Conservation (phyloP, 1,140 invertebrate species). For the Drosophila carrolli region DNA sequence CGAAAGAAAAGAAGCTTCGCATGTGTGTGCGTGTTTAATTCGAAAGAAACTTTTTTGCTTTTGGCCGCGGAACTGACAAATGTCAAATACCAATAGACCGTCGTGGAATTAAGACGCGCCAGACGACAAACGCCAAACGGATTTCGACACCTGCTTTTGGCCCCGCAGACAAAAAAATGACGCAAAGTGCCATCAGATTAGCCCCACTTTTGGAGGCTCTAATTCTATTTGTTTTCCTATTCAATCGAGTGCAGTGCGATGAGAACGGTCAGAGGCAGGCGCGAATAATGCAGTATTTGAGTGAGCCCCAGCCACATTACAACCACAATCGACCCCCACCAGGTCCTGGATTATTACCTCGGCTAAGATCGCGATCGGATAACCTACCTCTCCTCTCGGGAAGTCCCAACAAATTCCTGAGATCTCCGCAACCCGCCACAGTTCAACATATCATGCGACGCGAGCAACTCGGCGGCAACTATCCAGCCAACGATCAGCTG, state of each 20-base stretch:
- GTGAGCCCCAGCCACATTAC: constrained; percentile 51
- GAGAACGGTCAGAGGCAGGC: constrained; percentile 23
- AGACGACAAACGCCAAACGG: constrained; percentile 36
- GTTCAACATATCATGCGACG: constrained; percentile 64
- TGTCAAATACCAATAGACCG: constrained; percentile 73
- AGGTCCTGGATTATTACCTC: constrained; percentile 14
- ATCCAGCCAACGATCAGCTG: constrained; percentile 9
- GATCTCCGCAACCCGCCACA: constrained; percentile 27
- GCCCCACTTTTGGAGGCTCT: constrained; percentile 20
- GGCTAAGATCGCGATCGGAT: constrained; percentile 49
- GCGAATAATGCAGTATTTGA: constrained; percentile 60
- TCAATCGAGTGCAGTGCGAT: constrained; percentile 33
- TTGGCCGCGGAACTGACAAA: constrained; percentile 48
- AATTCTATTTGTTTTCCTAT: constrained; percentile 29
- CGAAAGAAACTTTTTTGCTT: constrained; percentile 73
- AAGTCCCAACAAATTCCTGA: constrained; percentile 20
- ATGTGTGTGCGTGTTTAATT: constrained; percentile 44
- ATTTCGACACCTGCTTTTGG: constrained; percentile 3
- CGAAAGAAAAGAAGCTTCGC: constrained; percentile 63
- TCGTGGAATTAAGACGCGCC: constrained; percentile 62
- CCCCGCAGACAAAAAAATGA: constrained; percentile 28
- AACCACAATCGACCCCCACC: constrained; percentile 34
- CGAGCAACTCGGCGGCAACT: constrained; percentile 38
- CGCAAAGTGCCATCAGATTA: constrained; percentile 14
- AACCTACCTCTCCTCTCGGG: constrained; percentile 17